Conservation (phyloP, 1,140 invertebrate genomes). For the Venturia canescens region DNA sequence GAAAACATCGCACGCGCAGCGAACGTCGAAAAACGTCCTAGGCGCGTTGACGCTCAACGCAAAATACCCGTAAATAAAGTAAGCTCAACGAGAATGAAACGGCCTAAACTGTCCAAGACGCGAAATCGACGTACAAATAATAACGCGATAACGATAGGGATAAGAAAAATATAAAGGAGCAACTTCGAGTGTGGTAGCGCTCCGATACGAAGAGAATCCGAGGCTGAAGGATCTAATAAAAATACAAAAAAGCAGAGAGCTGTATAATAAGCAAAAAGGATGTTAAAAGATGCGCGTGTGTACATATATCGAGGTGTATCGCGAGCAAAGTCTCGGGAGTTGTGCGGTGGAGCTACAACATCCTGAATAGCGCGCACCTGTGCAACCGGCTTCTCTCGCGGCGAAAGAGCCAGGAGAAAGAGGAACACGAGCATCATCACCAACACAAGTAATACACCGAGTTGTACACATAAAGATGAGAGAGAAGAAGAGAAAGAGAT, state of each 20-base stretch:
- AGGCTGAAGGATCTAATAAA: not conserved
- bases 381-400: slow-evolving; percentile 45
- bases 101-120: not conserved
- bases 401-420: slow-evolving; percentile 36
- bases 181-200: not conserved
- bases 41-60: no score
- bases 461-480: slow-evolving; percentile 3
- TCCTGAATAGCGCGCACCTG: slow-evolving; percentile 49
- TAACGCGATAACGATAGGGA: not conserved
- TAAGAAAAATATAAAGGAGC: not conserved
- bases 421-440: slow-evolving; percentile 32
- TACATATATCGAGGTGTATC: slow-evolving; percentile 25
- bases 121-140: not conserved
- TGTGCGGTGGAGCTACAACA: slow-evolving; percentile 40
- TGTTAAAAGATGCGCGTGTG: not conserved
- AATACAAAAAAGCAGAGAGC: not conserved
- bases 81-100: no score
- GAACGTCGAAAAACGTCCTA: no score
- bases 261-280: not conserved
- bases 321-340: slow-evolving; percentile 24
- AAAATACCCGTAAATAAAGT: no score
- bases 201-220: no score
- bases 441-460: not conserved
- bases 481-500: slow-evolving; percentile 34
- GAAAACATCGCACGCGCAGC: no score